A percentile compares a stretch with the other conserved stretches of the same genome.
Evolutionary conservation across 2,113 vertebrate species (phyloP).

Genomic region (Prolemur simus): DNA sequence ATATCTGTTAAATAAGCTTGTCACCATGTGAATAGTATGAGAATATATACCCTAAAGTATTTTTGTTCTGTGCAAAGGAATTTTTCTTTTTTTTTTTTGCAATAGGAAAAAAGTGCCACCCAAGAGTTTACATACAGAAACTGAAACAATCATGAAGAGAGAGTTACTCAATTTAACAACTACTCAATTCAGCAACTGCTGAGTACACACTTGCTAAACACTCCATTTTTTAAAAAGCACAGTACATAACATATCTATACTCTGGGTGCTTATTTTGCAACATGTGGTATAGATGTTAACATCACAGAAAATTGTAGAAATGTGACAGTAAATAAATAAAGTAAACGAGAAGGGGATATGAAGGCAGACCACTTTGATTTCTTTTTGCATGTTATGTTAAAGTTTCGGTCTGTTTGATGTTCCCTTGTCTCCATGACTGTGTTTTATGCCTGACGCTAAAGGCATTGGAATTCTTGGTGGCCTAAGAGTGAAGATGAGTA

Average conservation of each 20-base stretch:
- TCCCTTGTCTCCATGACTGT: background rate
- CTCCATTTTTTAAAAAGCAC: background rate
- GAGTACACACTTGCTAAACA: background rate
- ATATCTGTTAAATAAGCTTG: background rate
- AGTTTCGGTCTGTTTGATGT: background rate
- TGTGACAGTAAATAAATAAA: background rate
- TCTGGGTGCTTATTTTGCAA: background rate
- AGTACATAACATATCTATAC: background rate
- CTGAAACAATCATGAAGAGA: background rate
- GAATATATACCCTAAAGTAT: background rate
- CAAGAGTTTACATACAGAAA: background rate
- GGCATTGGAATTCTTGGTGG: background rate
- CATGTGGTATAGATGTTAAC: background rate
- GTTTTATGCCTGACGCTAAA: background rate
- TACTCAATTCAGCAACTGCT: background rate
- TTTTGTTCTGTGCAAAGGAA: background rate
- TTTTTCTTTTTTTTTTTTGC: background rate
- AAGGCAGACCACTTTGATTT: background rate
- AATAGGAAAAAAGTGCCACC: background rate
- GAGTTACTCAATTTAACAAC: background rate
- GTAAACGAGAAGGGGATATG: background rate
- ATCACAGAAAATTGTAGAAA: background rate
- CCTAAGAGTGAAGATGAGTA: background rate
- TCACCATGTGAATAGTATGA: background rate
- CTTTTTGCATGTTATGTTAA: background rate